Conservation (phyloP, 2,113 vertebrate species). For the Xyliphius kryptos region DNA sequence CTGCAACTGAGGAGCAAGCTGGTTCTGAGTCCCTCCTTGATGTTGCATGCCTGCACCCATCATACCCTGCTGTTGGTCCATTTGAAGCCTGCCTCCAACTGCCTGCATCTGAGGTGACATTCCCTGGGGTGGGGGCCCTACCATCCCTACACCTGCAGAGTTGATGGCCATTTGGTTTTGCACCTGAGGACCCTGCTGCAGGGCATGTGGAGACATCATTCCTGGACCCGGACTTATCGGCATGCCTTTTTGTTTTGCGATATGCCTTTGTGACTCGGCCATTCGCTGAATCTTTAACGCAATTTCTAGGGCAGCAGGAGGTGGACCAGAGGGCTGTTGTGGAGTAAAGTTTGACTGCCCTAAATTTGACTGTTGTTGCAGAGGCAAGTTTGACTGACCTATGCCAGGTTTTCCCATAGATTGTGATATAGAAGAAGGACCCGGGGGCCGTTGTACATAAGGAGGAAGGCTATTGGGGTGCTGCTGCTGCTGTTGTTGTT, state of each 20-base stretch:
- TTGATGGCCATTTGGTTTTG: constrained; percentile 80
- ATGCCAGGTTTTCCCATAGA: constrained; percentile 86
- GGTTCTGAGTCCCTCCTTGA: constrained; percentile 73
- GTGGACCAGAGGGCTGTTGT: constrained; percentile 68
- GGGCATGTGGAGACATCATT: constrained; percentile 72
- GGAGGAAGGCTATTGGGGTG: constrained; percentile 74
- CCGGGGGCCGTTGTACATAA: constrained; percentile 76
- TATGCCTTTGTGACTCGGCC: constrained; percentile 90
- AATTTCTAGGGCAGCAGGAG: constrained; percentile 87
- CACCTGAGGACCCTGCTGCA: constrained; percentile 71
- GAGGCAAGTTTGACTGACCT: constrained; percentile 73
- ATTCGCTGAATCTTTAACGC: constrained; percentile 93
- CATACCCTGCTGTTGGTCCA: constrained; percentile 65
- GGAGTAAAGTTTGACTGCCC: constrained; percentile 52
- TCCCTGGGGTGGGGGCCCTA: constrained; percentile 61
- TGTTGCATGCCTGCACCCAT: constrained; percentile 63
- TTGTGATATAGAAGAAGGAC: constrained; percentile 76
- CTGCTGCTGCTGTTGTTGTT: constrained; percentile 63
- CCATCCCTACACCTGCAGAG: constrained; percentile 56
- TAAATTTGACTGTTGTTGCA: constrained; percentile 69
- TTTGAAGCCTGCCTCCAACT: constrained; percentile 57
- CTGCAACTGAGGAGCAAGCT: constrained; percentile 63
- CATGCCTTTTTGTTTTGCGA: constrained; percentile 80
- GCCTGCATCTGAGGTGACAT: constrained; percentile 62
- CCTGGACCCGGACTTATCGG: constrained; percentile 64